phyloP scores from a whole-genome alignment of 2,797 vertebrate species.

The Ispidina picta region DNA sequence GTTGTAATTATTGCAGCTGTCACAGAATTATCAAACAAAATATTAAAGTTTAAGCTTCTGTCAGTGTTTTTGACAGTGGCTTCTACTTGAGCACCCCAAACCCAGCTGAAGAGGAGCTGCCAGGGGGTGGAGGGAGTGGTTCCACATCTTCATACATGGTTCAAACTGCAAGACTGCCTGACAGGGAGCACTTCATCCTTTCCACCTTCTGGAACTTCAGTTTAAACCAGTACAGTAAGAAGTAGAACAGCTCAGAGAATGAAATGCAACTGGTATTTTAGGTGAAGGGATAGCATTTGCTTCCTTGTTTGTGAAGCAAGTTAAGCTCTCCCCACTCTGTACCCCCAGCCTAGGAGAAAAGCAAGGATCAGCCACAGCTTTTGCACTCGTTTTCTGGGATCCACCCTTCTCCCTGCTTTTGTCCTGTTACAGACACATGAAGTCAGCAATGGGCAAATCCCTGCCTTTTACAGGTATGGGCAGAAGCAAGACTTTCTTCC shows the following conservation, averaged over 20 bases:
- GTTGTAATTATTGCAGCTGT: neutral
- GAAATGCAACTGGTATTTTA: neutral
- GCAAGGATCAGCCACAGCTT: neutral
- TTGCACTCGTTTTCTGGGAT: neutral
- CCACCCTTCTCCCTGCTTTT: neutral
- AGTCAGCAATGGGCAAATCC: neutral
- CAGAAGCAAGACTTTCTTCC: neutral
- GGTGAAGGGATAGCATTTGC: neutral
- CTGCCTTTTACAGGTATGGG: neutral
- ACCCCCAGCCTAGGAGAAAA: neutral
- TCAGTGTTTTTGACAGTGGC: neutral
- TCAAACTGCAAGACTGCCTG: neutral
- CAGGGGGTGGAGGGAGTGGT: rapidly evolving
- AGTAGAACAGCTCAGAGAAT: neutral
- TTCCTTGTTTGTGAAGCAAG: neutral
- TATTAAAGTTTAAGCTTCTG: neutral
- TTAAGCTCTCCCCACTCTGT: neutral
- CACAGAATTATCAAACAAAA: neutral
- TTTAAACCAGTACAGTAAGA: neutral
- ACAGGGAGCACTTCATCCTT: rapidly evolving
- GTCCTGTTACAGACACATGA: neutral
- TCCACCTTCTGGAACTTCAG: neutral
- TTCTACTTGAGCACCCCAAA: neutral
- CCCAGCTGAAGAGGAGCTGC: neutral
- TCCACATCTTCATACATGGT: neutral